These are phyloP conservation scores for Hippoglossus hippoglossus DNA, from an alignment of 2,797 vertebrate species.

Conservation along the genomic window DNA sequence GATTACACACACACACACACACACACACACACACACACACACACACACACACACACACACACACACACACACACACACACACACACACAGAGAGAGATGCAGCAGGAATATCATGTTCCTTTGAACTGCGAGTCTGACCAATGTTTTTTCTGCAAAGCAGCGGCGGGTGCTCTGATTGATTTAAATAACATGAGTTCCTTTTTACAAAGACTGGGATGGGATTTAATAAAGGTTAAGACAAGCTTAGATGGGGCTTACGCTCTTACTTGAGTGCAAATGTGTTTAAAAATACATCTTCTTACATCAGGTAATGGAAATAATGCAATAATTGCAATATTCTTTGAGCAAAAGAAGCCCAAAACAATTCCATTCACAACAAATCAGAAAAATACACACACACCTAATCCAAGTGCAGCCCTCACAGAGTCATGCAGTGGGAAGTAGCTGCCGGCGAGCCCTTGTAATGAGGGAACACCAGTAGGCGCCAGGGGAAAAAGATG, in stretches of 20 bases:
- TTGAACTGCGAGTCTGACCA: constrained; percentile 49
- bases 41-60: constrained; percentile 56
- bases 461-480: constrained; percentile 69
- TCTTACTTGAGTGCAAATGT: background rate
- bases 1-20: constrained; percentile 69
- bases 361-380: constrained; percentile 23
- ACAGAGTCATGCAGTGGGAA: constrained; percentile 34
- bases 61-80: constrained; percentile 43
- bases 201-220: background rate
- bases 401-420: constrained; percentile 30
- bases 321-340: constrained; percentile 10
- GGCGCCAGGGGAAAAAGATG: constrained; percentile 54
- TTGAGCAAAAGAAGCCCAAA: constrained; percentile 16
- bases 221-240: constrained; percentile 20
- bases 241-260: background rate
- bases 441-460: constrained; percentile 40
- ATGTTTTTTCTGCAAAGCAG: constrained; percentile 30
- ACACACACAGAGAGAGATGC: constrained; percentile 26
- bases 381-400: constrained; percentile 24
- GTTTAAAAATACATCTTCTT: no score
- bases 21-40: constrained; percentile 39
- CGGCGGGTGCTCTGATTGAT: constrained; percentile 25
- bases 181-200: constrained; percentile 2
- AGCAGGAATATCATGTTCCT: constrained; percentile 62
- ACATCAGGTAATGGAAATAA: constrained; percentile 6